A percentile compares a stretch with the other conserved stretches of the same genome.
These are phyloP conservation scores for Platysternon megacephalum DNA, from an alignment of 2,113 vertebrate genomes.

Conservation along the genomic window DNA sequence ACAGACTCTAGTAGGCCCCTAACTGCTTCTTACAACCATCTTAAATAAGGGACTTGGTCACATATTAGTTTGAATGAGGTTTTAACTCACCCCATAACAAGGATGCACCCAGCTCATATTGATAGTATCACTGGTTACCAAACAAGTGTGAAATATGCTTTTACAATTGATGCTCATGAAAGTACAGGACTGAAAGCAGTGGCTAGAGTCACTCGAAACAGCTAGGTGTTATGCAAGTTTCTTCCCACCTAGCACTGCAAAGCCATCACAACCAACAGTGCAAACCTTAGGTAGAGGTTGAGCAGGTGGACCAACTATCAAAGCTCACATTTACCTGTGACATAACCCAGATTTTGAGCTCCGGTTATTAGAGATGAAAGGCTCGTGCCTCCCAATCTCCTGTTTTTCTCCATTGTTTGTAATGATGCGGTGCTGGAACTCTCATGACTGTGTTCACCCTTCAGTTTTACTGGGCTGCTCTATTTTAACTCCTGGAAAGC, in stretches of 20 bases:
- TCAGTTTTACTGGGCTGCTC: neutral
- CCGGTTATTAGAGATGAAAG: neutral
- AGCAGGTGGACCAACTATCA: neutral
- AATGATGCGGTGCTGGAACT: neutral
- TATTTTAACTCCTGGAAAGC: neutral
- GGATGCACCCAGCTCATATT: neutral
- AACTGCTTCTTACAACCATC: neutral
- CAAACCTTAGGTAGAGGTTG: neutral
- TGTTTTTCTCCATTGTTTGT: accelerated
- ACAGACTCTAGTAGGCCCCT: neutral
- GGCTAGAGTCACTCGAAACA: accelerated
- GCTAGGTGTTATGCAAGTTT: accelerated
- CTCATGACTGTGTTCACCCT: neutral
- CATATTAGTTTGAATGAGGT: neutral
- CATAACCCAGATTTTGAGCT: neutral
- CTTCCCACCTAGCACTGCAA: accelerated
- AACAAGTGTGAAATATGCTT: neutral
- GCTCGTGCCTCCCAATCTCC: neutral
- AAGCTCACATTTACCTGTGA: neutral
- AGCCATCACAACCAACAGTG: neutral
- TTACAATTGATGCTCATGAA: neutral
- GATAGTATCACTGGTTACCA: neutral
- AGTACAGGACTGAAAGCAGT: accelerated
- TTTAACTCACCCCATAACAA: neutral
- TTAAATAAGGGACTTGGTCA: neutral